Percentiles rank a stretch among this genome's conserved stretches.
Conservation (phyloP, 2,113 vertebrate genomes). For the Aphelocoma coerulescens region DNA sequence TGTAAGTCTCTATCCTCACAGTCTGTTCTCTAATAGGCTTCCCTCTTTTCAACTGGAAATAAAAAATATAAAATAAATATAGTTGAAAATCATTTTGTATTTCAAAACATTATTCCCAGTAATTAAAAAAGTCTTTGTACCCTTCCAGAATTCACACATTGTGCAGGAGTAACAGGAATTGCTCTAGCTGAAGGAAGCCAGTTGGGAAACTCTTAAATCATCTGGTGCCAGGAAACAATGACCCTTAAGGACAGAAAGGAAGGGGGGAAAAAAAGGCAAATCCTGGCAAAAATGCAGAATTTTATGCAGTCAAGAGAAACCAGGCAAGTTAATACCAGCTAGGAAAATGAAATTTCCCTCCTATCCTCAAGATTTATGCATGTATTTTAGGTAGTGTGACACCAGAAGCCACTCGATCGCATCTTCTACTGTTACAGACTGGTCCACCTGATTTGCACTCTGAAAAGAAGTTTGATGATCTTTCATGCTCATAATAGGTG, state of each 20-base stretch:
- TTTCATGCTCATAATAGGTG: slow-evolving; percentile 73
- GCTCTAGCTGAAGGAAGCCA: background rate
- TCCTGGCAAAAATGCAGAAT: background rate
- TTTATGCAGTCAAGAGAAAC: background rate
- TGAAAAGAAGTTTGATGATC: slow-evolving; percentile 68
- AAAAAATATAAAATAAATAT: background rate
- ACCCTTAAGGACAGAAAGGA: background rate
- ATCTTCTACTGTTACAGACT: slow-evolving; percentile 54
- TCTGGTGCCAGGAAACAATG: background rate
- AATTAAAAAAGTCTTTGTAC: background rate
- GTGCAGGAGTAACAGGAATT: background rate
- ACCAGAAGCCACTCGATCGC: background rate
- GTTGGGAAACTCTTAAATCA: background rate
- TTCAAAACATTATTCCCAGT: background rate
- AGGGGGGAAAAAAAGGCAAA: background rate
- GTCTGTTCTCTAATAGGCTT: background rate
- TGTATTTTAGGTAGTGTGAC: background rate
- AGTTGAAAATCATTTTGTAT: background rate
- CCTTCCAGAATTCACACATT: background rate
- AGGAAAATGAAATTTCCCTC: background rate
- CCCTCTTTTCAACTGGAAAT: background rate
- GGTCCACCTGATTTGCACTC: slow-evolving; percentile 60
- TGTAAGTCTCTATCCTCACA: background rate
- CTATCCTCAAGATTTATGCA: background rate
- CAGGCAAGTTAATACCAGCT: background rate